Percentiles rank a stretch among this genome's conserved stretches.
Evolutionary conservation across 1,140 invertebrate genomes (phyloP).

Genomic region (Sitophilus oryzae): DNA sequence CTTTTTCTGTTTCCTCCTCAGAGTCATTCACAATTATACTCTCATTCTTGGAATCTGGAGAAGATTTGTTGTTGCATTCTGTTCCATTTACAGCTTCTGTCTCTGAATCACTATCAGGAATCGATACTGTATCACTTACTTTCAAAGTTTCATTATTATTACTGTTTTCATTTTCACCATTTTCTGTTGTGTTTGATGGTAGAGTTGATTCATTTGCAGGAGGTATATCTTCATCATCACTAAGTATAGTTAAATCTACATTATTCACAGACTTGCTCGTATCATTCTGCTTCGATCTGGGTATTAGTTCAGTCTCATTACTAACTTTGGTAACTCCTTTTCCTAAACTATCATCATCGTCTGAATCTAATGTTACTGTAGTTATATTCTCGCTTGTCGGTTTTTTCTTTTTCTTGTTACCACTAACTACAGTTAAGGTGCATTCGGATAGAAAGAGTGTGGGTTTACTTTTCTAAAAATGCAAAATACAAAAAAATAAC

Average conservation of each 20-base stretch:
- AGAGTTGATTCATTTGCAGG: too few species aligned
- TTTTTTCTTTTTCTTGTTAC: neutral
- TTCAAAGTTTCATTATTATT: neutral
- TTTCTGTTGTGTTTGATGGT: too few species aligned
- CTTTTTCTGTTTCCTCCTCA: slow-evolving; percentile 13
- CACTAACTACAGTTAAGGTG: slow-evolving; percentile 4
- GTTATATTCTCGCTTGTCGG: too few species aligned
- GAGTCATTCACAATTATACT: slow-evolving; percentile 18
- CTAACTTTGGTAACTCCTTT: too few species aligned
- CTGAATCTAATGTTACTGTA: slow-evolving; percentile 13
- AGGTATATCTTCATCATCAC: slow-evolving; percentile 12
- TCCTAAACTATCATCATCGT: slow-evolving; percentile 13
- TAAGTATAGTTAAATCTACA: slow-evolving; percentile 1
- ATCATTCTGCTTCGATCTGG: too few species aligned
- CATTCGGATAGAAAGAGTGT: neutral
- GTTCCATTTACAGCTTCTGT: neutral
- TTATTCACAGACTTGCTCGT: neutral
- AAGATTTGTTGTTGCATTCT: neutral
- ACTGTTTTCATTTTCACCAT: neutral
- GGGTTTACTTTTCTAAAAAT: neutral
- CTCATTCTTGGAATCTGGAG: neutral
- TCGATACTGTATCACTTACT: slow-evolving; percentile 2
- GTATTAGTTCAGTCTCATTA: too few species aligned
- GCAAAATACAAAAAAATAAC: neutral
- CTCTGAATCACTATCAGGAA: slow-evolving; percentile 12